These are phyloP conservation scores for Procapra przewalskii DNA, from an alignment of 2,113 vertebrate species.

Conservation along the genomic window DNA sequence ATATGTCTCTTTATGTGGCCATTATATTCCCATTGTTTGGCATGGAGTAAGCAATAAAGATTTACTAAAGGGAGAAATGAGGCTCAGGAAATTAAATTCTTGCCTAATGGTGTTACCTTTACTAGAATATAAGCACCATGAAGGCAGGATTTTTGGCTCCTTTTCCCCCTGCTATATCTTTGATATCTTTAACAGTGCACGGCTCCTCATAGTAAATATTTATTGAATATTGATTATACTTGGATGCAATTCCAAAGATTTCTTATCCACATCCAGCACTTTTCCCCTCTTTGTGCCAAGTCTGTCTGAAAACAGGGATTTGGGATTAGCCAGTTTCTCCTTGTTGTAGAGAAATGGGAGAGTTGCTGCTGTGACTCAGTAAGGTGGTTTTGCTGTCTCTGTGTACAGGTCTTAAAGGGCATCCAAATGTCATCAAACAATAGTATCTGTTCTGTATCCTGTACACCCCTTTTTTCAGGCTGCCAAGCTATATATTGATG, in stretches of 20 bases:
- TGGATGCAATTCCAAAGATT: slow-evolving; percentile 12
- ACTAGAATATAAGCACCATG: background rate
- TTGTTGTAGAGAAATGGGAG: background rate
- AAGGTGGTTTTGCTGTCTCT: background rate
- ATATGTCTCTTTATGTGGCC: background rate
- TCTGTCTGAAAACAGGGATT: background rate
- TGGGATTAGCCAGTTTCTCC: background rate
- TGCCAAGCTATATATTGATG: background rate
- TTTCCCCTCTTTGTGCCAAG: background rate
- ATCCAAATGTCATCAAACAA: slow-evolving; percentile 1
- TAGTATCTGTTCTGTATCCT: background rate
- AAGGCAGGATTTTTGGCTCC: background rate
- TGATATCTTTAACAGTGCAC: background rate
- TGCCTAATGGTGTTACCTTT: background rate
- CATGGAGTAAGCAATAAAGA: background rate
- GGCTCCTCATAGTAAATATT: background rate
- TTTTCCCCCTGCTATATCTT: background rate
- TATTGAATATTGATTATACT: background rate
- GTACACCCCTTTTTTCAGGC: background rate
- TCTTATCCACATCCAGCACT: background rate
- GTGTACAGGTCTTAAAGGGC: background rate
- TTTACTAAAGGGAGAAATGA: background rate
- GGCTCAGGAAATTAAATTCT: background rate
- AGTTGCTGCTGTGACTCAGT: background rate
- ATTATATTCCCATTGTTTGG: background rate